These are phyloP conservation scores for Tachysurus vachellii DNA, from an alignment of 2,113 vertebrate species.

Conservation along the genomic window DNA sequence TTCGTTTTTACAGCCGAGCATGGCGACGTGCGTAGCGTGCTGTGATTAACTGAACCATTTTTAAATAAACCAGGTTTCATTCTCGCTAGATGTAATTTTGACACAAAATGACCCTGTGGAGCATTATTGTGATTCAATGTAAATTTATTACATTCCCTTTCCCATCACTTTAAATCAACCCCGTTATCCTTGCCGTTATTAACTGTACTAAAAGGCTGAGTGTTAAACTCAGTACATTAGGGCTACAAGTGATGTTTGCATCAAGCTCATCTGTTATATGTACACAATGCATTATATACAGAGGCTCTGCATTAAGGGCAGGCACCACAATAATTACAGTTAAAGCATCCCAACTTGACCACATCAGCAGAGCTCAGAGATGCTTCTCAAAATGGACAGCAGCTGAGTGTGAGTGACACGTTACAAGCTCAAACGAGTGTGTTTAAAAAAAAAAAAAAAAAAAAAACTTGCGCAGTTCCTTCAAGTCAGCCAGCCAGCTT, in stretches of 20 bases:
- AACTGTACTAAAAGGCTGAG: constrained; percentile 37
- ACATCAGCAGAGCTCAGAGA: constrained; percentile 1
- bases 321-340: constrained; percentile 54
- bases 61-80: not conserved
- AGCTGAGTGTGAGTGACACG: not conserved
- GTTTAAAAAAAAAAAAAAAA: too few relatives aligned
- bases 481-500: not conserved
- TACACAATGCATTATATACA: constrained; percentile 53
- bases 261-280: constrained; percentile 34
- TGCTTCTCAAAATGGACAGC: constrained; percentile 4
- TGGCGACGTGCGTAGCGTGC: too few relatives aligned
- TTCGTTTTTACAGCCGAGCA: not conserved
- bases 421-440: not conserved
- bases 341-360: constrained; percentile 31
- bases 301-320: constrained; percentile 51
- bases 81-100: not conserved
- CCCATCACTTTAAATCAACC: not conserved
- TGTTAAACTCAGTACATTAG: constrained; percentile 25
- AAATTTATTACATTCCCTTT: constrained; percentile 39
- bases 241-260: constrained; percentile 25
- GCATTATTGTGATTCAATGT: constrained; percentile 14
- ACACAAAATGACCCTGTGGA: not conserved
- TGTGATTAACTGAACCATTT: not conserved
- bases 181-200: constrained; percentile 9
- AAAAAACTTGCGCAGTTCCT: not conserved